Evolutionary conservation across 2,888 invertebrate genomes (phyloP).

Genomic region (Spilarctia lutea): DNA sequence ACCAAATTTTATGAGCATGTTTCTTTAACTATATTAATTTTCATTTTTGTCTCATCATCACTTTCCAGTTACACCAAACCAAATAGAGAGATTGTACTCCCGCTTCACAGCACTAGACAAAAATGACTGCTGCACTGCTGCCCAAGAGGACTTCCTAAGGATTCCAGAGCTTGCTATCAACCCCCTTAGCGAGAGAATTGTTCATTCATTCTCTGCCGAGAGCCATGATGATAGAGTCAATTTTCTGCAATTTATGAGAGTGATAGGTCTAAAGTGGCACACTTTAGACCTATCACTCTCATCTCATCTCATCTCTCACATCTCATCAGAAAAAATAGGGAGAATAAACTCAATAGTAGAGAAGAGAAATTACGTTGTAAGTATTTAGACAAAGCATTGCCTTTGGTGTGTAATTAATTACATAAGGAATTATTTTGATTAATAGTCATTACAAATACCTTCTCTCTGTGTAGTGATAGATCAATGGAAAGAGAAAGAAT

Average conservation of each 20-base stretch:
- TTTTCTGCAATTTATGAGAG: constrained; percentile 98
- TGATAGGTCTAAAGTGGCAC: no score
- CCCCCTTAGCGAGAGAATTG: constrained; percentile 98
- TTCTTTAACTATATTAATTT: no score
- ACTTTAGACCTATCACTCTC: constrained; percentile 98
- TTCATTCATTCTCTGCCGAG: constrained; percentile 98
- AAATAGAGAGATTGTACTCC: constrained; percentile 98
- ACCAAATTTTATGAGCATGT: no score
- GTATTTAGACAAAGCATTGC: constrained; percentile 41
- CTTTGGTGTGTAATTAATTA: neutral
- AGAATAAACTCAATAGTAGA: constrained; percentile 96
- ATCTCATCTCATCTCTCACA: no score
- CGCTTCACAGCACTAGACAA: constrained; percentile 99
- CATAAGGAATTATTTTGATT: neutral
- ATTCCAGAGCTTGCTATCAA: constrained; percentile 99
- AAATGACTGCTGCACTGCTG: constrained; percentile 97
- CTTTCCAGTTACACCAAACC: constrained; percentile 97
- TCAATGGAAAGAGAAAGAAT: no score
- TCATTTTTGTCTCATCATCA: no score
- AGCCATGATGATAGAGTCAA: constrained; percentile 97
- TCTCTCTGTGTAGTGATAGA: no score
- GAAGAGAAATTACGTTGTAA: constrained; percentile 98
- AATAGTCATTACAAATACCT: neutral
- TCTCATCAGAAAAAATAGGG: constrained; percentile 95
- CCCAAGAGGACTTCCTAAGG: constrained; percentile 98